A percentile compares a stretch with the other conserved stretches of the same genome.
These are phyloP conservation scores for Macaria notata DNA, from an alignment of 2,888 invertebrate genomes.

Conservation along the genomic window DNA sequence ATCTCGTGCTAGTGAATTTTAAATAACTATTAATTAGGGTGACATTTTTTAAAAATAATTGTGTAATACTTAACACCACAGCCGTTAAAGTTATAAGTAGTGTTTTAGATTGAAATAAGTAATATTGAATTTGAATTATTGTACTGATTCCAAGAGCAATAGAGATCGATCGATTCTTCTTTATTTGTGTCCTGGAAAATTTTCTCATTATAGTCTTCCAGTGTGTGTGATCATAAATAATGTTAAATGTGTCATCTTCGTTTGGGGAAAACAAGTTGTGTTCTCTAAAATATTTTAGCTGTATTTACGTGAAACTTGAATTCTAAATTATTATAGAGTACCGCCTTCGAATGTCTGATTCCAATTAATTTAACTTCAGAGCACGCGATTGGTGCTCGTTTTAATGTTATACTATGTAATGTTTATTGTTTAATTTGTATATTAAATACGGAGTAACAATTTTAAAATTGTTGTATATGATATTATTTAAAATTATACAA, in stretches of 20 bases:
- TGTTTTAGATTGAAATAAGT: conserved; percentile 43
- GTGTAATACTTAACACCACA: conserved; percentile 67
- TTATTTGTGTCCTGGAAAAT: conserved; percentile 43
- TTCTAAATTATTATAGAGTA: conserved; percentile 21
- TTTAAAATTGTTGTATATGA: conserved; percentile 33
- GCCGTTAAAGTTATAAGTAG: conserved; percentile 51
- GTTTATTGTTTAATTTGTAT: conserved; percentile 16
- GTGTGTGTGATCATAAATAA: conserved; percentile 55
- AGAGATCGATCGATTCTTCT: conserved; percentile 45
- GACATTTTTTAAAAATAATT: conserved; percentile 47
- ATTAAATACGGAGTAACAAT: conserved; percentile 66
- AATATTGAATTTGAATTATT: conserved; percentile 43
- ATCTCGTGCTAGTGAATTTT: conserved; percentile 40
- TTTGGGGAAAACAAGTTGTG: conserved; percentile 14
- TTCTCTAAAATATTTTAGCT: conserved; percentile 13
- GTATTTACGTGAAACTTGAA: conserved; percentile 10
- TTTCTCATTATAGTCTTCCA: conserved; percentile 76
- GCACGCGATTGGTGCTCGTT: not conserved
- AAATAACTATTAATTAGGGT: conserved; percentile 32
- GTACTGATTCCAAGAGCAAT: conserved; percentile 70
- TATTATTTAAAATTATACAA: conserved; percentile 33
- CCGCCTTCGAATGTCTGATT: conserved; percentile 16
- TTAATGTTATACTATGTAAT: not conserved
- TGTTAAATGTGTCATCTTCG: conserved; percentile 38
- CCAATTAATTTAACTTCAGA: conserved; percentile 8